Evolutionary conservation across 2,797 vertebrate species (phyloP).

Genomic region (Scolopax bukidnonensis): DNA sequence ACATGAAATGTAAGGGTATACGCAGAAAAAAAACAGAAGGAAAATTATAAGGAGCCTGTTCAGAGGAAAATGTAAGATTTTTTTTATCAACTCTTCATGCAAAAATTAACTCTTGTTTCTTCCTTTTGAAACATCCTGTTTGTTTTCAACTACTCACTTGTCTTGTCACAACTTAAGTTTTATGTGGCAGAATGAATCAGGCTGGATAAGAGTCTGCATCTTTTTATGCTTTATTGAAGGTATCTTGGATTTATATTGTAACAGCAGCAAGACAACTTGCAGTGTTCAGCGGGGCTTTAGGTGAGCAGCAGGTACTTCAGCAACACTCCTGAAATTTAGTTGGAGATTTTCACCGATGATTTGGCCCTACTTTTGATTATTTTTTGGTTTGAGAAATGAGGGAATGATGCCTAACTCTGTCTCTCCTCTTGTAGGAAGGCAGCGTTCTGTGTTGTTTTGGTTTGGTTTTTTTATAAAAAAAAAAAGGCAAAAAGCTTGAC

Average conservation of each 20-base stretch:
- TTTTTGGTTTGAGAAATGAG: not conserved
- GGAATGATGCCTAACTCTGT: fast-evolving
- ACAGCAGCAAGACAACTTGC: not conserved
- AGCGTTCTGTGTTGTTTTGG: not conserved
- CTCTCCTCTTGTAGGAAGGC: not conserved
- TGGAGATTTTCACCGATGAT: not conserved
- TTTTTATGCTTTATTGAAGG: not conserved
- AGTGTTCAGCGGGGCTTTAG: not conserved
- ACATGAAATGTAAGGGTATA: fast-evolving
- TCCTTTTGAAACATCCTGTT: not conserved
- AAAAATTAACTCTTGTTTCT: not conserved
- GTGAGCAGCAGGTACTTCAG: not conserved
- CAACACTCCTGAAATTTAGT: not conserved
- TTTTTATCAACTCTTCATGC: not conserved
- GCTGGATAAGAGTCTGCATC: not conserved
- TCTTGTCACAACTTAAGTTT: not conserved
- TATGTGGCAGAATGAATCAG: not conserved
- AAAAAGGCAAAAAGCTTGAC: not conserved
- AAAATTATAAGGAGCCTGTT: not conserved
- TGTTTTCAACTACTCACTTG: not conserved
- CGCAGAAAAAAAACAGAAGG: not conserved
- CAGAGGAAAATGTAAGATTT: not conserved
- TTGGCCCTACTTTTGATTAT: not conserved
- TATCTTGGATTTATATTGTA: not conserved
- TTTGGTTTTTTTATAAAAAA: not conserved